Evolutionary conservation across 2,797 vertebrate genomes (phyloP), one percentile per base, ranked within the genome.

Genomic region (Gephyroberyx darwinii): DNA sequence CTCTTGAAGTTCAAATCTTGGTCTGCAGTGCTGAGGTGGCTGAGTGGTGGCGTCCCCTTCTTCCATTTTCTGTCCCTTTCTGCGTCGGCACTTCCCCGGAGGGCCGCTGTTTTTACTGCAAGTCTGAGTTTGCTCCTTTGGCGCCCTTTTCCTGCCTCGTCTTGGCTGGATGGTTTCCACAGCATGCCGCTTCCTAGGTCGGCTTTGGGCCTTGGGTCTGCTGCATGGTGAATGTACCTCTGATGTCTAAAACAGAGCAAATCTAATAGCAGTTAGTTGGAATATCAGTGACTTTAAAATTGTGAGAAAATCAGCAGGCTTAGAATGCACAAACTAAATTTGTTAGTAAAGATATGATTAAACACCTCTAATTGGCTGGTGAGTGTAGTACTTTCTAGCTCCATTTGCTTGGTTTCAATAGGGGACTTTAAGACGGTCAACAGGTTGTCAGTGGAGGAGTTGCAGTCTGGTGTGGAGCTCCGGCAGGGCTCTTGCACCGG

Each of bases 381-480:
- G 55, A 77, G 1, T 51, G 74, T 35, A 0, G 37, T 53, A 53
- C 65, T 20, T 55, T 79, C 17, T 1, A 33, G 37, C 2, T 55
- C 52, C 19, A 22, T 47, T 58, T 65, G 59, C 43, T 74, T 51
- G 53, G 19, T 16, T 69, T 10, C 19, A 1, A 45, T 5, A 12
- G 57, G 19, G 1, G 66, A 41, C 19, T 6, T 0, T 31, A 69
- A 62, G 43, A 73, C 61, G 39, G n/a, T 63, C 33, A 71, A 39
- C 5, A 30, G 37, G 5, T n/a, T 3, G 4, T 33, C 19, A 16
- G 48, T 14, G n/a, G 74, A 74, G 35, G 80, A 73, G 7, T 26
- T 22, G 13, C 2, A 61, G 2, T 87, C 69, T 16, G 86, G 88
- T 19, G 88, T 89, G 66, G 86, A 89, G 8, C 82, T 85, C 48